A percentile compares a stretch with the other conserved stretches of the same genome.
Conservation (phyloP, 1,140 invertebrate genomes). For the Hypsibius dujardini region DNA sequence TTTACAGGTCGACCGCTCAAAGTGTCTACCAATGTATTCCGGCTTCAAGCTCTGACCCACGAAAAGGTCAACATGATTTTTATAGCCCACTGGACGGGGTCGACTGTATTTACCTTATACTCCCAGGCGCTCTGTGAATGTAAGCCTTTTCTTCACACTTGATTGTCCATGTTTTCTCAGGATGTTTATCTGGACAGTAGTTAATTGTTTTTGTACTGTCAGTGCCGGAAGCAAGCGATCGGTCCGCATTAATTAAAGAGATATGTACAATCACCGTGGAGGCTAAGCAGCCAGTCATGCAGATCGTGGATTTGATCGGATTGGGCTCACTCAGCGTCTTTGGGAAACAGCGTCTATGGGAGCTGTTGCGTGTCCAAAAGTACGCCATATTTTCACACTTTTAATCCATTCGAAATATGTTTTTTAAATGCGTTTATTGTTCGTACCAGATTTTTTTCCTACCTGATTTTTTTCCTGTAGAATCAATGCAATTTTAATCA, state of each 20-base stretch:
- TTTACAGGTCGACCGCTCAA: too few relatives aligned
- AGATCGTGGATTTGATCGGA: background rate
- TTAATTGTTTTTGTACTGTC: too few relatives aligned
- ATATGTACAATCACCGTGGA: background rate
- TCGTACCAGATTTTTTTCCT: too few relatives aligned
- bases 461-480: too few relatives aligned
- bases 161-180: too few relatives aligned
- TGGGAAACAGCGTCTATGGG: background rate
- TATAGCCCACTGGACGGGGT: background rate
- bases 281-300: background rate
- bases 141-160: too few relatives aligned
- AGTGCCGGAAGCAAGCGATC: background rate
- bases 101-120: background rate
- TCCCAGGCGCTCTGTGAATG: background rate
- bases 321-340: background rate
- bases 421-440: too few relatives aligned
- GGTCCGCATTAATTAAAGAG: background rate
- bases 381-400: background rate
- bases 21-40: background rate
- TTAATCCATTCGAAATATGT: too few relatives aligned
- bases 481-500: too few relatives aligned
- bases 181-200: too few relatives aligned
- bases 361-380: background rate
- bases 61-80: slow-evolving; percentile 1
- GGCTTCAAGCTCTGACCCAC: background rate